These are phyloP conservation scores for Agonopterix subpropinquella DNA, from an alignment of 2,888 invertebrate species.

Conservation along the genomic window DNA sequence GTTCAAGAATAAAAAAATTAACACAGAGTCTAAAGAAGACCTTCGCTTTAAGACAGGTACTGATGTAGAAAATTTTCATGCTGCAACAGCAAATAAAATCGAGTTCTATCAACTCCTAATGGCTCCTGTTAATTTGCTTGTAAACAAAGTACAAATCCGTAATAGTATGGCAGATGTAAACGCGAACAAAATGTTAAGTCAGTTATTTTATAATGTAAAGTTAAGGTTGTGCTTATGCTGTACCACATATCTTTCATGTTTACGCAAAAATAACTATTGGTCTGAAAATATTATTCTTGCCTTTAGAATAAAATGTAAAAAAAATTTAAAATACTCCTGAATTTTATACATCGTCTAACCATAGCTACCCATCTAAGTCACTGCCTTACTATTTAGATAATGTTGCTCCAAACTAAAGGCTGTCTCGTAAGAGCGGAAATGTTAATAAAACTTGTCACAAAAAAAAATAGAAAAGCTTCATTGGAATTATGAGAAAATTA, in stretches of 20 bases:
- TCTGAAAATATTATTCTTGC: slow-evolving; percentile 31
- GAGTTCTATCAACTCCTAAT: slow-evolving; percentile 13
- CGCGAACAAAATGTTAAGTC: slow-evolving; percentile 37
- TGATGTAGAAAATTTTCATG: neutral
- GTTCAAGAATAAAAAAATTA: too few relatives aligned
- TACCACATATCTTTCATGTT: slow-evolving; percentile 48
- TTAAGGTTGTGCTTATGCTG: slow-evolving; percentile 55
- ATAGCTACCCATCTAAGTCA: slow-evolving; percentile 30
- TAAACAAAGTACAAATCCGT: slow-evolving; percentile 61
- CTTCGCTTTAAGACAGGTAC: too few relatives aligned
- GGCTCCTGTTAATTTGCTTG: slow-evolving; percentile 33
- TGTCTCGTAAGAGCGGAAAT: slow-evolving; percentile 10
- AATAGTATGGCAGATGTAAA: slow-evolving; percentile 30
- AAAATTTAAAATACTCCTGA: slow-evolving; percentile 33
- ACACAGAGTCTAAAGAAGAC: too few relatives aligned
- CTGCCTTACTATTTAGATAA: slow-evolving; percentile 27
- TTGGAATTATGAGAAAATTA: too few relatives aligned
- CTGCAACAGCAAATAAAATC: slow-evolving; percentile 7
- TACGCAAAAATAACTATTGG: slow-evolving; percentile 16
- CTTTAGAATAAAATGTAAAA: slow-evolving; percentile 22
- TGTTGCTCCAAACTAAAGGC: slow-evolving; percentile 12
- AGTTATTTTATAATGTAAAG: slow-evolving; percentile 21
- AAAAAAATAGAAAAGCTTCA: too few relatives aligned
- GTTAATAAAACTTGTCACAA: neutral
- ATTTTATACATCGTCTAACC: slow-evolving; percentile 23